Evolutionary conservation across 2,113 vertebrate genomes (phyloP).

Genomic region (Cyanoramphus novaezelandiae): DNA sequence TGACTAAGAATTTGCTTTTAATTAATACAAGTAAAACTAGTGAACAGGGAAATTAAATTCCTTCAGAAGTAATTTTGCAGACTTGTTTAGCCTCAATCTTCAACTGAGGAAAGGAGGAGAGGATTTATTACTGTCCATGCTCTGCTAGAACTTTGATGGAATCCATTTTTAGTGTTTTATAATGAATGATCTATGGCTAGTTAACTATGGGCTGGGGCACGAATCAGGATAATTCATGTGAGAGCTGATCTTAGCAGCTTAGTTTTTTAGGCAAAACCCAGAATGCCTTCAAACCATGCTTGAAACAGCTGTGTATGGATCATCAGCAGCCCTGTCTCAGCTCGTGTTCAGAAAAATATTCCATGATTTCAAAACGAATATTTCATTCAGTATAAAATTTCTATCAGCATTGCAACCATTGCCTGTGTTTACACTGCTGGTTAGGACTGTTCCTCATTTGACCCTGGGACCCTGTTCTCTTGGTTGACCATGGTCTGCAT

Average conservation of each 20-base stretch:
- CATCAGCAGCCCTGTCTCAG: neutral
- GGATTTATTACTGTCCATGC: neutral
- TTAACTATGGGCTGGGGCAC: neutral
- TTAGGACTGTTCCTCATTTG: neutral
- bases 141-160: neutral
- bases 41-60: constrained; percentile 63
- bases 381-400: neutral
- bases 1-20: constrained; percentile 33
- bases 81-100: neutral
- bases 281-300: neutral
- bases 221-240: neutral
- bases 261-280: neutral
- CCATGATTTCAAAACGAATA: neutral
- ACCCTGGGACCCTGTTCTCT: neutral
- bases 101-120: neutral
- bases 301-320: fast-evolving
- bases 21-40: constrained; percentile 55
- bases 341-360: neutral
- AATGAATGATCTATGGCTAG: neutral
- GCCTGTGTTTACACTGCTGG: neutral
- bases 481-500: neutral
- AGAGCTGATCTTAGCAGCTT: neutral
- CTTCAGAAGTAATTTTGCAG: constrained; percentile 26
- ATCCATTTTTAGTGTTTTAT: neutral
- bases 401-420: neutral